Base-by-base conservation (phyloP, 2,113 vertebrate genomes). In the Pseudois nayaur region DNA sequence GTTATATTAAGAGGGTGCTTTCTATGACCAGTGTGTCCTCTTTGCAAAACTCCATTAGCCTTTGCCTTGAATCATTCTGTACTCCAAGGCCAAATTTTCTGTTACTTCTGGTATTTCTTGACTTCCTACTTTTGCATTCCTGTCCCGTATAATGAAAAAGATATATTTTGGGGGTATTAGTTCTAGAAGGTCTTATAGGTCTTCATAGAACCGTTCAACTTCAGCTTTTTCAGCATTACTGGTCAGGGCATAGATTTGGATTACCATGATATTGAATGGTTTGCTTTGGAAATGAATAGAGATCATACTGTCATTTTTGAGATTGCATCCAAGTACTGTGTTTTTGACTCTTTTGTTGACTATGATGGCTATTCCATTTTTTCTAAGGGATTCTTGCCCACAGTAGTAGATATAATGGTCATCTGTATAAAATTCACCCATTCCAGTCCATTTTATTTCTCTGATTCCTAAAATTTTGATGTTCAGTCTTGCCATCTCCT, bases 391-490 rank as follows among this genome's bases (percentile, higher is more conserved):
- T 71, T 36, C n/a, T 36, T 71, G 64, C 17, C 64, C 64, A 71
- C n/a, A 71, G 17, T 36, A 36, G n/a, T 71, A 36, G n/a, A 36
- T 36, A 71, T 23, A 36, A 71, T 36, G 64, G 9, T 71, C 64
- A 3, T 71, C n/a, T 71, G 64, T 36, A 10, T 36, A 21, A 71
- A 36, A 71, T 11, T 21, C 33, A 36, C 64, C n/a, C 17, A 36
- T 71, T 71, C 64, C n/a, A 36, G n/a, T 71, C 9, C 17, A 36
- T 11, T 71, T 71, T 36, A 71, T 17, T 36, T 71, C 0, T 0
- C 17, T 36, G n/a, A 36, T 23, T 21, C 64, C 17, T 71, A 71
- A 71, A 71, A 36, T 36, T 71, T 71, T 71, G 17, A 71, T 71
- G n/a, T 36, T 71, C 17, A 71, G 4, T 71, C 9, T 71, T 21